These are phyloP conservation scores for Dynastes grantii DNA, from an alignment of 2,888 invertebrate species.

Conservation along the genomic window DNA sequence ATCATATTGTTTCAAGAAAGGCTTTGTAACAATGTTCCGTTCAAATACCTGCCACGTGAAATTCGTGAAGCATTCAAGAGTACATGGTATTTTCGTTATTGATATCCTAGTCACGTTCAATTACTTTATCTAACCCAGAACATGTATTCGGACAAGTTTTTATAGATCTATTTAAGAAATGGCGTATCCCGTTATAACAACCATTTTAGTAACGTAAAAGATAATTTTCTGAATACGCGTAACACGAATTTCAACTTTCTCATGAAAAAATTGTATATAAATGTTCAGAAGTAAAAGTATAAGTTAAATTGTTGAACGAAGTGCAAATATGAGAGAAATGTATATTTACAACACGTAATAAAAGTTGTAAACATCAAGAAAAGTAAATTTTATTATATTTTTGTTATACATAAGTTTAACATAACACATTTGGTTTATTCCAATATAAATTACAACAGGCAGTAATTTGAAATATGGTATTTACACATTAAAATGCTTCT, in stretches of 20 bases:
- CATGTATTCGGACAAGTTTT: conserved; percentile 1
- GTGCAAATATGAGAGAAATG: background rate
- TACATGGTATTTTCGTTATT: background rate
- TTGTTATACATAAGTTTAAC: no score
- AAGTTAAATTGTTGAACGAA: background rate
- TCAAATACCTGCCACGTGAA: background rate
- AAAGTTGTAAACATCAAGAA: background rate
- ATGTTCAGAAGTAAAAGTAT: conserved; percentile 7
- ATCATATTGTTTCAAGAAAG: no score
- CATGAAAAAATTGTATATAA: background rate
- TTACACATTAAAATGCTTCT: no score
- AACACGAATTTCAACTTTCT: background rate
- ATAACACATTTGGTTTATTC: no score
- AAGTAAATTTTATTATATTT: background rate
- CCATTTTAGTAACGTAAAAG: background rate
- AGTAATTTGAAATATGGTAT: no score
- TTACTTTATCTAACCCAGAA: background rate
- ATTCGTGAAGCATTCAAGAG: background rate
- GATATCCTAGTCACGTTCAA: conserved; percentile 3
- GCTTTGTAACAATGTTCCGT: no score
- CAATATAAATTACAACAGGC: no score
- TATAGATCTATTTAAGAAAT: background rate
- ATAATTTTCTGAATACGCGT: background rate
- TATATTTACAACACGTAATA: background rate
- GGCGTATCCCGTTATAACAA: background rate